These are phyloP conservation scores for Alca torda DNA, from an alignment of 2,797 vertebrate species.

Conservation along the genomic window DNA sequence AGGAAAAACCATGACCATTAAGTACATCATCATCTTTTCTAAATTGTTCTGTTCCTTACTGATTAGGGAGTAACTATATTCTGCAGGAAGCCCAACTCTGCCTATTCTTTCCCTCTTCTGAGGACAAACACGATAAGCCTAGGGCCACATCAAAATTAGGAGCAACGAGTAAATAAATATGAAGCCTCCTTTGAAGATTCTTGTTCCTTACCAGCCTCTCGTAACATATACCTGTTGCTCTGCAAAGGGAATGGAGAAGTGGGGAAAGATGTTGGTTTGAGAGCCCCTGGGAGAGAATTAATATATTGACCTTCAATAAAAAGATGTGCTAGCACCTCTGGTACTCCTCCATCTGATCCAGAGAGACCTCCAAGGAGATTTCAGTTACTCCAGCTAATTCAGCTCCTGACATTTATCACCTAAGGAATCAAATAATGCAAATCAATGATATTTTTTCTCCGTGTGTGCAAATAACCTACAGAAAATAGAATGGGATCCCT, in stretches of 20 bases:
- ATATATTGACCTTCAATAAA: neutral
- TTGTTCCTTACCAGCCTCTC: neutral
- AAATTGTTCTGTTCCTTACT: neutral
- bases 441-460: neutral
- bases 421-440: neutral
- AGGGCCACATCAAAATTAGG: neutral
- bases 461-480: neutral
- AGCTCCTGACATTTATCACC: neutral
- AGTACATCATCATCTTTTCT: neutral
- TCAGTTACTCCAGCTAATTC: neutral
- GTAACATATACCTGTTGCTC: neutral
- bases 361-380: neutral
- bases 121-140: neutral
- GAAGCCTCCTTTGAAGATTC: neutral
- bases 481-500: neutral
- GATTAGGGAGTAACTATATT: neutral
- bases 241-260: neutral
- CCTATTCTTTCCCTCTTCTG: neutral
- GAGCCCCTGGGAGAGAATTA: neutral
- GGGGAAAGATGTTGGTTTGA: neutral
- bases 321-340: accelerated
- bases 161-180: neutral
- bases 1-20: neutral
- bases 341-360: neutral
- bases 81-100: neutral